Evolutionary conservation across 2,888 invertebrate species (phyloP).

Genomic region (Metellina segmentata): DNA sequence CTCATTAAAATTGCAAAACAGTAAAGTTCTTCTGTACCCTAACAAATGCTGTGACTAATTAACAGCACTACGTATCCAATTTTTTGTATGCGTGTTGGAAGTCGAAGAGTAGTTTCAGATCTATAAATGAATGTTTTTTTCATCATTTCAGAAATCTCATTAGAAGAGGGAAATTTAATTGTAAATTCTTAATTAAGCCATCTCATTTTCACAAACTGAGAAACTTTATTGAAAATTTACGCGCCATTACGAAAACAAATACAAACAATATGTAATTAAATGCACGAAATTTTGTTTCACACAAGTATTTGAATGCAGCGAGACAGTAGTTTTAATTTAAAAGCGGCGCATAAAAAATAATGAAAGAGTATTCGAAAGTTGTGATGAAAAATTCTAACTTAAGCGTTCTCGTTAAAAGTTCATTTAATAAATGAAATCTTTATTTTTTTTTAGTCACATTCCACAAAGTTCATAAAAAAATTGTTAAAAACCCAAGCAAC

Average conservation of each 20-base stretch:
- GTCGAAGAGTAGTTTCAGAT: conserved; percentile 4
- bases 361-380: not conserved
- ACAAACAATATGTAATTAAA: conserved; percentile 28
- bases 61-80: not conserved
- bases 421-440: not conserved
- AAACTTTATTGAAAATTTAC: conserved; percentile 32
- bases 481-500: no score
- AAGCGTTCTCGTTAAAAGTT: not conserved
- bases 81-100: not conserved
- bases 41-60: conserved; percentile 42
- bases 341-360: not conserved
- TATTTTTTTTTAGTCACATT: not conserved
- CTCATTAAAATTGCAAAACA: conserved; percentile 65
- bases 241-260: not conserved
- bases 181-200: conserved; percentile 48
- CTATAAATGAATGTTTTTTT: not conserved
- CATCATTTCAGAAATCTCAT: conserved; percentile 43
- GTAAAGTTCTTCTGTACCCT: not conserved
- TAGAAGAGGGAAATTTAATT: conserved; percentile 58
- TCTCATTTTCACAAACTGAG: conserved; percentile 24
- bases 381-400: not conserved
- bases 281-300: not conserved
- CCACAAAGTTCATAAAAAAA: no score
- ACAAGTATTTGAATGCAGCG: not conserved
- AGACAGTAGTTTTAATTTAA: not conserved